Conservation (phyloP, 2,797 vertebrate species). For the Alfaro cultratus region DNA sequence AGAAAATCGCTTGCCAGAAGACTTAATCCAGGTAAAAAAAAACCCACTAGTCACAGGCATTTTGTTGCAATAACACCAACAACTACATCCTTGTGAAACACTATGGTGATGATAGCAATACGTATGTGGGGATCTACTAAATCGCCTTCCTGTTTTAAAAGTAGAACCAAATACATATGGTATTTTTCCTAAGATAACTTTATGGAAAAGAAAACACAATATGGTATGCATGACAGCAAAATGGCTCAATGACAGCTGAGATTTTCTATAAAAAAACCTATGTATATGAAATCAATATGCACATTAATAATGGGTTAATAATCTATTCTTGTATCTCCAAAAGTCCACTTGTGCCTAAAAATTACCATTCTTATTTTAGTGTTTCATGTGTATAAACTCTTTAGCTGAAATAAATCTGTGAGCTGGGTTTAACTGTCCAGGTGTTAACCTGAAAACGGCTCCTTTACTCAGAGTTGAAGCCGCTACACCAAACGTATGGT, state of each 20-base stretch:
- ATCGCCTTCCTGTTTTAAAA: not conserved
- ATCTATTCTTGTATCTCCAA: not conserved
- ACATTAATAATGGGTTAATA: not conserved
- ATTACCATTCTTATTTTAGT: not conserved
- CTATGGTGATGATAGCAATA: not conserved
- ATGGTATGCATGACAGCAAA: not conserved
- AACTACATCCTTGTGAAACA: not conserved
- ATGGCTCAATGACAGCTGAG: not conserved
- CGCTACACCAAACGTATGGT: not conserved
- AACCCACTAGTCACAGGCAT: too few relatives aligned
- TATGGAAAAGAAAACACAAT: not conserved
- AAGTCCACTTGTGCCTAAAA: not conserved
- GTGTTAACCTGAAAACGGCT: not conserved
- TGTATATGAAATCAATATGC: not conserved
- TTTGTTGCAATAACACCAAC: not conserved
- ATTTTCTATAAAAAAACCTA: not conserved
- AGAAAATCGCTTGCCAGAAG: not conserved
- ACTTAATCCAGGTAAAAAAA: constrained; percentile 4
- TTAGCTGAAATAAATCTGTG: not conserved
- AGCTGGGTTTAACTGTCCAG: not conserved
- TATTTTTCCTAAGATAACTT: not conserved
- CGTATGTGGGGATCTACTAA: not conserved
- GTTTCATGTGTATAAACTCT: not conserved
- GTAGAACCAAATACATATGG: not conserved
- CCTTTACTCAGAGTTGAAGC: too few relatives aligned